Evolutionary conservation across 2,888 invertebrate genomes (phyloP).

Genomic region (Drosophila birchii): DNA sequence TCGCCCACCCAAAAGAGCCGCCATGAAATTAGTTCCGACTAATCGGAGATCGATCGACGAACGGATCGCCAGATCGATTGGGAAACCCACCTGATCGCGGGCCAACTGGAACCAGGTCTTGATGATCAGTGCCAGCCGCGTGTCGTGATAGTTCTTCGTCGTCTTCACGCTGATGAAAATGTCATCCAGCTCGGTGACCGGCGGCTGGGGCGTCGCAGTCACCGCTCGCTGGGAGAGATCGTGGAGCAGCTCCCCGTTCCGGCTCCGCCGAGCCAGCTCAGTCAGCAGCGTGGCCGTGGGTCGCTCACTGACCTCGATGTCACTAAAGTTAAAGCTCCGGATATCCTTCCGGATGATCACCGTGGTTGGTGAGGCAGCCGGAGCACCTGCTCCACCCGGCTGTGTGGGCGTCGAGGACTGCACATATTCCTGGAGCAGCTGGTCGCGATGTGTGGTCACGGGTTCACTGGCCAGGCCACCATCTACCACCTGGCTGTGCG

Average conservation of each 20-base stretch:
- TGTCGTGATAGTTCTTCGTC: constrained; percentile 93
- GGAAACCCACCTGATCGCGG: constrained; percentile 91
- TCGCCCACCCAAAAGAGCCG: constrained; percentile 54
- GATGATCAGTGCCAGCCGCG: constrained; percentile 93
- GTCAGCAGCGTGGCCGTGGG: constrained; percentile 78
- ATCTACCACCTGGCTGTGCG: constrained; percentile 54
- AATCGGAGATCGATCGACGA: constrained; percentile 23
- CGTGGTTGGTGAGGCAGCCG: constrained; percentile 72
- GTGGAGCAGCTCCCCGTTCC: constrained; percentile 83
- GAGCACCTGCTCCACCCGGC: constrained; percentile 42
- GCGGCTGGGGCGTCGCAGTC: constrained; percentile 86
- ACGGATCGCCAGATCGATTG: constrained; percentile 15
- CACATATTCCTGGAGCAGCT: constrained; percentile 55
- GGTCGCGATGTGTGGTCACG: constrained; percentile 55
- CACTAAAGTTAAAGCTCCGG: constrained; percentile 84
- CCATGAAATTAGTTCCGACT: constrained; percentile 59
- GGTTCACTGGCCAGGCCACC: constrained; percentile 63
- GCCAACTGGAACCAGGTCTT: constrained; percentile 98
- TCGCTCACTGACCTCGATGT: constrained; percentile 83
- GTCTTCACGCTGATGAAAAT: constrained; percentile 98
- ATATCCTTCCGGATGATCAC: constrained; percentile 85
- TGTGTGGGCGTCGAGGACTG: constrained; percentile 49
- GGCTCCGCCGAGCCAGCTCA: constrained; percentile 81
- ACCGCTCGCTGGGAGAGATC: constrained; percentile 84
- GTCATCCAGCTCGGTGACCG: constrained; percentile 91